A percentile compares a stretch with the other conserved stretches of the same genome.
Evolutionary conservation across 2,888 invertebrate species (phyloP).

Genomic region (Frankliniella fusca): DNA sequence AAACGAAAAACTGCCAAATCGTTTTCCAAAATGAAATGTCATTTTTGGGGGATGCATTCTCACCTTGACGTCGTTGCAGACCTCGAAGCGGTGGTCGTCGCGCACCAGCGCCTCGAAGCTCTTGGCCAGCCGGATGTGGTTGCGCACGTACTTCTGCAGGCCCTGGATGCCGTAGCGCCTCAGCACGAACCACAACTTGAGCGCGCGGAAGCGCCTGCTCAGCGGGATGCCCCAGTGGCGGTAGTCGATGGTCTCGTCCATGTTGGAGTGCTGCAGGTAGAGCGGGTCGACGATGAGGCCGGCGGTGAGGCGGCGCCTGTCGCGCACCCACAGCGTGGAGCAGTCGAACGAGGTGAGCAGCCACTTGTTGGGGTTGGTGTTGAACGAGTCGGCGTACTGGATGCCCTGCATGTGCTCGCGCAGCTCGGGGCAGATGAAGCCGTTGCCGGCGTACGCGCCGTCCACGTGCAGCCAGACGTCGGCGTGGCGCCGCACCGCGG

Average conservation of each 20-base stretch:
- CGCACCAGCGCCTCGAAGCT: slow-evolving; percentile 65
- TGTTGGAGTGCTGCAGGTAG: slow-evolving; percentile 68
- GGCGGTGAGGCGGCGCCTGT: slow-evolving; percentile 70
- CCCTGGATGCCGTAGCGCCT: slow-evolving; percentile 76
- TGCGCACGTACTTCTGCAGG: slow-evolving; percentile 76
- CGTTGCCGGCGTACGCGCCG: slow-evolving; percentile 81
- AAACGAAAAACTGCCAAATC: no score
- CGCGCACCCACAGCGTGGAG: slow-evolving; percentile 76
- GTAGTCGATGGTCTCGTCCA: slow-evolving; percentile 60
- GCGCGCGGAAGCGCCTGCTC: slow-evolving; percentile 74
- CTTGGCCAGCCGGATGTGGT: slow-evolving; percentile 74
- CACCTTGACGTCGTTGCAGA: slow-evolving; percentile 65
- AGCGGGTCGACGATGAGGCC: slow-evolving; percentile 79
- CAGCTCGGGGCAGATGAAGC: slow-evolving; percentile 81
- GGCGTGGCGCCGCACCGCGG: slow-evolving; percentile 58
- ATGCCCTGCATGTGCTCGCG: slow-evolving; percentile 56
- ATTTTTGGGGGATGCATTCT: neutral
- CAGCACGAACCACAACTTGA: slow-evolving; percentile 85
- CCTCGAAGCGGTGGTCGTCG: slow-evolving; percentile 68
- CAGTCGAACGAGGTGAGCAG: slow-evolving; percentile 81
- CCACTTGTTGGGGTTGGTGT: slow-evolving; percentile 86
- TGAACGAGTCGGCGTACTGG: slow-evolving; percentile 78
- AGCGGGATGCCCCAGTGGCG: slow-evolving; percentile 85
- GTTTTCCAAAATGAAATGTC: no score
- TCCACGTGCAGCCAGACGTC: slow-evolving; percentile 83